These are phyloP conservation scores for Tragopan temminckii DNA, from an alignment of 2,797 vertebrate species.

Conservation along the genomic window DNA sequence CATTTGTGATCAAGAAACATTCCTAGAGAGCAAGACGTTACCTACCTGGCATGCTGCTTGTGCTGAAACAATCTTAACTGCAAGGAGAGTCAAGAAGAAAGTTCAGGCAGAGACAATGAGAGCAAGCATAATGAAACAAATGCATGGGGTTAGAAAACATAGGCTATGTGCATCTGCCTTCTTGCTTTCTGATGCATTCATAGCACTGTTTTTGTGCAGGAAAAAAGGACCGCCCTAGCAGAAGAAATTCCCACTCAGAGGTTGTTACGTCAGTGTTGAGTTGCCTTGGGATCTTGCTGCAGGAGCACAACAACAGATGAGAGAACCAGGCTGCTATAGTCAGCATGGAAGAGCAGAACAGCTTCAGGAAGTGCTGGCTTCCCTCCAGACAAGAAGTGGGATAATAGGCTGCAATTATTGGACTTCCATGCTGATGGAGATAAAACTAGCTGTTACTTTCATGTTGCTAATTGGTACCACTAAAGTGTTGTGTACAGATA, in stretches of 20 bases:
- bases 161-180: rapidly evolving
- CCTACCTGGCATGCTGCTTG: background rate
- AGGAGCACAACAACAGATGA: background rate
- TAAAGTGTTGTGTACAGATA: background rate
- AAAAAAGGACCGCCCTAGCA: background rate
- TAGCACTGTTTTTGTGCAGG: background rate
- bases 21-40: background rate
- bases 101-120: rapidly evolving
- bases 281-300: background rate
- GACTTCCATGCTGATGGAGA: background rate
- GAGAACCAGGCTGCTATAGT: rapidly evolving
- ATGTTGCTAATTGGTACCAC: background rate
- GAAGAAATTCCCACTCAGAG: background rate
- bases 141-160: background rate
- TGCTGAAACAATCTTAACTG: background rate
- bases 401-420: background rate
- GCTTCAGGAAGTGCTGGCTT: background rate
- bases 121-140: background rate
- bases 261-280: background rate
- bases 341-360: background rate
- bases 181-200: background rate
- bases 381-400: background rate
- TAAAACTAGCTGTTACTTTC: background rate
- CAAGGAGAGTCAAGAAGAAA: background rate
- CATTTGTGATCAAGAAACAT: background rate